phyloP scores from a whole-genome alignment of 2,888 invertebrate genomes.

The Schrankia costaestrigalis region DNA sequence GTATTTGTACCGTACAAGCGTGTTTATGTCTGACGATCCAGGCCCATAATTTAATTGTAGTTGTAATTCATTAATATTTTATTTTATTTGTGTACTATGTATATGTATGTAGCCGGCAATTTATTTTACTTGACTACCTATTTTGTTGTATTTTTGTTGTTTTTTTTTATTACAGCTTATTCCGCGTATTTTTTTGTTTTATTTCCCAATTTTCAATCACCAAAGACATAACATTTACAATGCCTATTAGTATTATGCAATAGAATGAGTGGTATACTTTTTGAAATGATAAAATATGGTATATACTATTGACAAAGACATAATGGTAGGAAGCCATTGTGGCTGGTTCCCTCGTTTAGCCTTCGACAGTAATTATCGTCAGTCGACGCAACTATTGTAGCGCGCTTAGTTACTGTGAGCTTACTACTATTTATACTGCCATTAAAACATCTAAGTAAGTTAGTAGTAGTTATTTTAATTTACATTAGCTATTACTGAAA shows the following conservation, averaged over 20 bases:
- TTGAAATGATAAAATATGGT: slow-evolving; percentile 10
- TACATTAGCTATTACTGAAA: too few species aligned
- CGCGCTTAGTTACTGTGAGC: slow-evolving; percentile 28
- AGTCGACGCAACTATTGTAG: slow-evolving; percentile 32
- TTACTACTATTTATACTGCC: slow-evolving; percentile 32
- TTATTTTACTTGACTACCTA: slow-evolving; percentile 20
- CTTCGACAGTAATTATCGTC: slow-evolving; percentile 55
- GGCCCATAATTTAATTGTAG: too few species aligned
- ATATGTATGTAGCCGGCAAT: slow-evolving; percentile 18
- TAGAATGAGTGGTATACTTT: slow-evolving; percentile 7
- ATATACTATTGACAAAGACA: slow-evolving; percentile 31
- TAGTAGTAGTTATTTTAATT: too few species aligned
- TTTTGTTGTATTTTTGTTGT: slow-evolving; percentile 34
- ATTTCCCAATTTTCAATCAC: slow-evolving; percentile 28
- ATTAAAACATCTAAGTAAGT: too few species aligned
- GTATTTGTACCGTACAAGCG: too few species aligned
- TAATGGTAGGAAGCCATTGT: slow-evolving; percentile 56
- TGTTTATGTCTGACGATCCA: too few species aligned
- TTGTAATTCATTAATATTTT: too few species aligned
- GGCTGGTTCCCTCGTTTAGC: slow-evolving; percentile 53
- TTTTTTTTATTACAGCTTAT: slow-evolving; percentile 48
- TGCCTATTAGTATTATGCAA: not conserved
- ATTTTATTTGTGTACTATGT: slow-evolving; percentile 26
- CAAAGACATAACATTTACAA: not conserved
- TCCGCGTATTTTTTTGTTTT: slow-evolving; percentile 43